phyloP scores from a whole-genome alignment of 2,797 vertebrate genomes.

The Sylvilagus floridanus region DNA sequence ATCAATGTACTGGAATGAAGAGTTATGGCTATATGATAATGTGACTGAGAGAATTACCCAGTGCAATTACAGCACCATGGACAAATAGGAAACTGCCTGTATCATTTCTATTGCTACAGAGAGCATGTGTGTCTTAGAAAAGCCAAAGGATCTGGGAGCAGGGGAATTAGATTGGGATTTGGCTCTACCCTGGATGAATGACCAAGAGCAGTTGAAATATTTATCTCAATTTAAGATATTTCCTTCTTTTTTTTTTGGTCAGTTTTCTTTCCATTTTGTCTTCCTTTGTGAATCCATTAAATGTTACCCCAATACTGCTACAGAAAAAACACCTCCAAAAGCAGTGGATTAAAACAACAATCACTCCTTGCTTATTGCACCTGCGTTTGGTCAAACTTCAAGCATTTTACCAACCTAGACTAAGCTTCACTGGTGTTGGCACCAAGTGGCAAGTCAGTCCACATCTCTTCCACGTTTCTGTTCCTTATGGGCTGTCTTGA shows the following conservation, averaged over 20 bases:
- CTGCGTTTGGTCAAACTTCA: not conserved
- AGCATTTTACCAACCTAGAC: not conserved
- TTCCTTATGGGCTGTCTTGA: too few relatives aligned
- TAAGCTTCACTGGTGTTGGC: not conserved
- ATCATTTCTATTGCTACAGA: not conserved
- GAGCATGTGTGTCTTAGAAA: not conserved
- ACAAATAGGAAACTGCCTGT: not conserved
- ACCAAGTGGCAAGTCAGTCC: not conserved
- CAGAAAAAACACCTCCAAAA: not conserved
- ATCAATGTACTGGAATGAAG: not conserved
- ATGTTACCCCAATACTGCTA: not conserved
- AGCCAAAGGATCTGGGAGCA: not conserved
- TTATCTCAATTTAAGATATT: not conserved
- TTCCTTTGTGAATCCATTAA: not conserved
- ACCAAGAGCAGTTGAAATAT: slow-evolving; percentile 21
- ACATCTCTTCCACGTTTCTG: not conserved
- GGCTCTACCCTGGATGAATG: not conserved
- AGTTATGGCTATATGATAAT: not conserved
- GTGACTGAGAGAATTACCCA: not conserved
- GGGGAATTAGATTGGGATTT: slow-evolving; percentile 5
- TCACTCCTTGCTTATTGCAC: not conserved
- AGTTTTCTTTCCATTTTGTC: slow-evolving; percentile 22
- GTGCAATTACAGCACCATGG: not conserved
- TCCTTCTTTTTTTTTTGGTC: not conserved
- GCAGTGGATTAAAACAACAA: not conserved